Evolutionary conservation across 1,140 invertebrate species (phyloP), one percentile per base, ranked within the genome.

Genomic region (Drosophila miranda): DNA sequence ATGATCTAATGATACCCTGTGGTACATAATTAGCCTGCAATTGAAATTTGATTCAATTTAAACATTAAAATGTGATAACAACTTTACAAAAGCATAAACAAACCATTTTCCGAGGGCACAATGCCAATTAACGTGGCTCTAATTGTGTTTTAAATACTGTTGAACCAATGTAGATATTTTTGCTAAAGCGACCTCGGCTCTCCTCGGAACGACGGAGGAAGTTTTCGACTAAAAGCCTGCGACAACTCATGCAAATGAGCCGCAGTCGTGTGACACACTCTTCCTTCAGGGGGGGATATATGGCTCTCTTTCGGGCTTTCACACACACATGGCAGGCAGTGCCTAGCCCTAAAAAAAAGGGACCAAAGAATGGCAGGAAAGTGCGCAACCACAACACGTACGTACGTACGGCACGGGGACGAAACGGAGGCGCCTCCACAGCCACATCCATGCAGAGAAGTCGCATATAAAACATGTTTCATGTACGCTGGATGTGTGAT

Each of bases 231-330:
- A 78, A 87, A 86, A 88, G 83, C 82, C 62, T 82, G 82, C 78
- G 75, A 82, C 82, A 87, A 78, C 70, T 88, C 83, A 88, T 88
- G 82, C 78, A 88, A 87, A 87, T 87, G 75, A 86, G 81, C 62
- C 77, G 53, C 73, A 86, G 81, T 80, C 81, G 63, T 76, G 49
- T 75, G 75, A 58, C 74, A 59, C 60, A 6, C 26, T 28, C 30
- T 30, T 8, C 8, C 30, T 3, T 2, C 30, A 9, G 16, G 16
- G 16, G 16, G 16, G 16, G 16, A 54, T 30, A 51, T 50, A 55
- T 50, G 23, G 41, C 53, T 28, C 19, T 3, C 30, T 8, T 28
- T 8, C 58, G 43, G 13, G 2, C 28, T 7, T 28, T 8, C 58
- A 45, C 59, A 57, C 49, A 68, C 60, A 61, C 60, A 61, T 74